Evolutionary conservation across 30 jellyfish, hydroid and myxozoan genomes (phyloP).

Genomic region (Pseudorhiza aurosa): DNA sequence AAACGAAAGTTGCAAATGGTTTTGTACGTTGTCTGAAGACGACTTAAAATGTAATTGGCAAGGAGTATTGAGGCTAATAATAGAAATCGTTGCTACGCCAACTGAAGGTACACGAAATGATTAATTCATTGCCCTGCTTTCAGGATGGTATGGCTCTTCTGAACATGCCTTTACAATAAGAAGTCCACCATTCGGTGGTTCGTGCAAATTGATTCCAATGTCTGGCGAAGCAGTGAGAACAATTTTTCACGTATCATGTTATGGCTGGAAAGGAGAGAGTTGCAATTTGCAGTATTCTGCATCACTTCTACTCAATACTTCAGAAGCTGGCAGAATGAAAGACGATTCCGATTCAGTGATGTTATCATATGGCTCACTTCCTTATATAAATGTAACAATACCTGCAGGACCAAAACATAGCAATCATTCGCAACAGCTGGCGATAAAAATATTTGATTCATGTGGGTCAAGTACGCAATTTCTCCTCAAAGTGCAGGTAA

Average conservation of each 20-base stretch:
- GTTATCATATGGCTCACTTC: constrained; percentile 21
- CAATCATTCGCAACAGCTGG: constrained; percentile 30
- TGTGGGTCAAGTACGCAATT: constrained; percentile 19
- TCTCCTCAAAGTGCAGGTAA: constrained; percentile 18
- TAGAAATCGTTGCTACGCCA: too few relatives aligned
- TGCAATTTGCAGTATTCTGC: constrained; percentile 10
- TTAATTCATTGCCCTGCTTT: background rate
- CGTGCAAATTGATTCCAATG: constrained; percentile 13
- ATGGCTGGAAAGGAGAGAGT: constrained; percentile 20
- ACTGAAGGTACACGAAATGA: background rate
- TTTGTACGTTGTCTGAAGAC: too few relatives aligned
- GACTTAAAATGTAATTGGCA: too few relatives aligned
- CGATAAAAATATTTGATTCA: constrained; percentile 22
- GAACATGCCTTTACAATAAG: constrained; percentile 34
- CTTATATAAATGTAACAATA: background rate
- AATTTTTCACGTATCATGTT: background rate
- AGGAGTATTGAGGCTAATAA: too few relatives aligned
- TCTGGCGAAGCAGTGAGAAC: constrained; percentile 36
- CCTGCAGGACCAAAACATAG: constrained; percentile 10
- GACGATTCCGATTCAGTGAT: background rate
- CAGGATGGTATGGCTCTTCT: constrained; percentile 1
- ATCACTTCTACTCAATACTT: background rate
- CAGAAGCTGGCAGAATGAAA: background rate
- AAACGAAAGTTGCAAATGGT: too few relatives aligned
- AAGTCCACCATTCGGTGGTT: constrained; percentile 36